phyloP scores from a whole-genome alignment of 2,888 invertebrate genomes.

The Lordiphosa andalusiaca region DNA sequence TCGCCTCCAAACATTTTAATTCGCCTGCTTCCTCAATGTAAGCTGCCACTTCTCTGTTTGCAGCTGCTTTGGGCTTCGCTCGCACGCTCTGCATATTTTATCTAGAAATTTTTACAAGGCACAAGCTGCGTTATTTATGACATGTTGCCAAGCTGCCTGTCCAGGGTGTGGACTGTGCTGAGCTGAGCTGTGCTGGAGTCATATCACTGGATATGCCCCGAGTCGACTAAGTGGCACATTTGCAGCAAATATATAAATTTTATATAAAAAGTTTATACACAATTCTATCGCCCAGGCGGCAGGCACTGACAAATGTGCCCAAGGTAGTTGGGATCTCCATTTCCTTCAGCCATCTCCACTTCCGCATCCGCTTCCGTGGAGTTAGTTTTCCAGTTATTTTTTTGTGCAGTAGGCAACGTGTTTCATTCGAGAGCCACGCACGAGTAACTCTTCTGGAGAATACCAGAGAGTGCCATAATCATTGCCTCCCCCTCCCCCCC shows the following conservation, averaged over 20 bases:
- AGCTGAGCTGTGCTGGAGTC: neutral
- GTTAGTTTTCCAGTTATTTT: conserved; percentile 13
- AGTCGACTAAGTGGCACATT: too few relatives aligned
- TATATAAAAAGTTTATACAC: conserved; percentile 8
- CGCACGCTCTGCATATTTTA: conserved; percentile 10
- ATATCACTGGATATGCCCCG: too few relatives aligned
- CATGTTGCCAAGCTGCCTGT: conserved; percentile 42
- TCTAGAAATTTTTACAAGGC: conserved; percentile 38
- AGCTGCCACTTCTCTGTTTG: neutral
- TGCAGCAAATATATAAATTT: neutral
- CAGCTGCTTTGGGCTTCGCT: conserved; percentile 3
- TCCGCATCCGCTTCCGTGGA: conserved; percentile 42
- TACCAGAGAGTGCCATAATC: conserved; percentile 52
- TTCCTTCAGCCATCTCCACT: conserved; percentile 35
- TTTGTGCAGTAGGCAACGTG: conserved; percentile 40
- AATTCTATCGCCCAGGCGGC: conserved; percentile 14
- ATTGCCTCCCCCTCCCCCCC: conserved; percentile 13
- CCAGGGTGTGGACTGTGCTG: conserved; percentile 9
- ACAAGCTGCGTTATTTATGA: conserved; percentile 59
- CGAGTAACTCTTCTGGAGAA: conserved; percentile 34
- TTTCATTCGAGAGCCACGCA: conserved; percentile 45
- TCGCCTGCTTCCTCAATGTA: neutral
- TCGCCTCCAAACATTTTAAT: conserved; percentile 2
- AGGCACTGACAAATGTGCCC: conserved; percentile 31
- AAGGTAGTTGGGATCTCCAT: conserved; percentile 40